phyloP scores from a whole-genome alignment of 92 coral and sea anemone genomes.

The Plumapathes pennacea region DNA sequence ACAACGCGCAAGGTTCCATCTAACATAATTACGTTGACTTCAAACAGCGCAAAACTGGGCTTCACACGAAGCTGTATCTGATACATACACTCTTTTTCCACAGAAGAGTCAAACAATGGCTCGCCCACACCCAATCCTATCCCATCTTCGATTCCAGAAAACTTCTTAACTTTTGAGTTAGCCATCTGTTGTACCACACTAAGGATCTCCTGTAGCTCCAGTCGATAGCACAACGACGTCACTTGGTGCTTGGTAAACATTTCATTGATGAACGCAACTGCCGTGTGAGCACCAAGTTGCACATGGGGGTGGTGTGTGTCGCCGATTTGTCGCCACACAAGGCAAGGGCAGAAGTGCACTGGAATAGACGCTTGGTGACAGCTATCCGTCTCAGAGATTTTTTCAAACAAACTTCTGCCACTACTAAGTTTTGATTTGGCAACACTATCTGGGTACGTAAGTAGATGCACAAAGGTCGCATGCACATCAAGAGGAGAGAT shows the following conservation, averaged over 20 bases:
- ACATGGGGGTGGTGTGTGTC: conserved; percentile 46
- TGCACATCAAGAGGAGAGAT: conserved; percentile 58
- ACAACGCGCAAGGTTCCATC: conserved; percentile 32
- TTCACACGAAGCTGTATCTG: conserved; percentile 31
- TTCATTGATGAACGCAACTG: conserved; percentile 33
- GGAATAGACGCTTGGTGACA: conserved; percentile 54
- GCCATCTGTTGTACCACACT: conserved; percentile 50
- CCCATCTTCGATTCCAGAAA: conserved; percentile 30
- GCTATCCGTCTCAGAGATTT: conserved; percentile 32
- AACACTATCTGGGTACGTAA: conserved; percentile 40
- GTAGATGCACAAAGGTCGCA: conserved; percentile 61
- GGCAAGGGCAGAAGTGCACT: conserved; percentile 66
- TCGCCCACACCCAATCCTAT: conserved; percentile 48
- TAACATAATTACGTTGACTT: conserved; percentile 33
- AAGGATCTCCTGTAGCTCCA: conserved; percentile 26
- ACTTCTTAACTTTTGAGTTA: conserved; percentile 28
- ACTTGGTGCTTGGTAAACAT: conserved; percentile 8
- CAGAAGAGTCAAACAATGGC: conserved; percentile 33
- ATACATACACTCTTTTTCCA: conserved; percentile 49
- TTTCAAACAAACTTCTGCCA: conserved; percentile 39
- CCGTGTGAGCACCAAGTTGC: conserved; percentile 37
- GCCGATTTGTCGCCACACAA: conserved; percentile 34
- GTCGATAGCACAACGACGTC: conserved; percentile 6
- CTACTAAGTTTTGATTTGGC: conserved; percentile 34
- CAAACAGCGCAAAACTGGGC: conserved; percentile 58